Conservation (phyloP, 1,140 invertebrate genomes). For the Hyphantria cunea region DNA sequence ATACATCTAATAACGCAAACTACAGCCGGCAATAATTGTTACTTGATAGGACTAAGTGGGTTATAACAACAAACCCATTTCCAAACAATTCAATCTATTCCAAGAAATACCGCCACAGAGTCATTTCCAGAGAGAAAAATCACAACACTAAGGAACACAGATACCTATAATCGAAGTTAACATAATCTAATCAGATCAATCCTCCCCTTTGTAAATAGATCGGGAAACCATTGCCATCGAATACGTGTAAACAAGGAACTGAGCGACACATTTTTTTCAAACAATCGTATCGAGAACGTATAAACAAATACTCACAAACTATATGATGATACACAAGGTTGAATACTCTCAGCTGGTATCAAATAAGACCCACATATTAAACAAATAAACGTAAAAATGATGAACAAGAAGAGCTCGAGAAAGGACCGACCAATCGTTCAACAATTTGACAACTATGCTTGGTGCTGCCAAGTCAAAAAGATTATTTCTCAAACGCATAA, state of each 20-base stretch:
- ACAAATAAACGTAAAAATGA: conserved; percentile 61
- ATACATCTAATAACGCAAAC: conserved; percentile 1
- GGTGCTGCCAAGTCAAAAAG: conserved; percentile 4
- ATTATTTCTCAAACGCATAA: background rate
- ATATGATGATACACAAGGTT: conserved; percentile 38
- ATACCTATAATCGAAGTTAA: background rate
- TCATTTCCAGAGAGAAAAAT: background rate
- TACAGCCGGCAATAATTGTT: conserved; percentile 25
- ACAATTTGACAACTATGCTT: conserved; percentile 30
- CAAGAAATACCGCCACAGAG: background rate
- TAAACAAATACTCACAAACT: conserved; percentile 57
- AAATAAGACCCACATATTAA: conserved; percentile 60
- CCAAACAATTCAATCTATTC: background rate
- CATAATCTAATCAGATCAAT: conserved; percentile 37
- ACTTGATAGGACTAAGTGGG: conserved; percentile 27
- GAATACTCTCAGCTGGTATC: conserved; percentile 46
- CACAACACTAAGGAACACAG: background rate
- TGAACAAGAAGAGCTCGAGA: conserved; percentile 49
- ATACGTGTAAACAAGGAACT: conserved; percentile 75
- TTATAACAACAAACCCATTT: conserved; percentile 32
- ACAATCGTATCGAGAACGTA: conserved; percentile 13
- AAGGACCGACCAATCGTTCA: conserved; percentile 52
- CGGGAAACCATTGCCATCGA: conserved; percentile 49
- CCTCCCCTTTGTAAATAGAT: conserved; percentile 77
- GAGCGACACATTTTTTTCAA: conserved; percentile 37